Evolutionary conservation across 2,888 invertebrate species (phyloP).

Genomic region (Bombylius major): DNA sequence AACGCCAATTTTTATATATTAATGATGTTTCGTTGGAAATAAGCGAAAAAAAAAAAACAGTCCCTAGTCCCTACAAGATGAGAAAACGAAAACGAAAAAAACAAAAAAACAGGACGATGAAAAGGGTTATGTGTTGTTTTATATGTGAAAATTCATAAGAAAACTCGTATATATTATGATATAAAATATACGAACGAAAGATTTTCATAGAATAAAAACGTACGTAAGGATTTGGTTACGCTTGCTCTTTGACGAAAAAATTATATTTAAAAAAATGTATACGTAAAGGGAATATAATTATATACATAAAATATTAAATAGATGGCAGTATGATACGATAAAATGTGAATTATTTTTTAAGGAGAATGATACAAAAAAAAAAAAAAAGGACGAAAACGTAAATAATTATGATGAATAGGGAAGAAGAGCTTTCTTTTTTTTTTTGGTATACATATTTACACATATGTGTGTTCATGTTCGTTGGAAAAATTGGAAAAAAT

Average conservation of each 20-base stretch:
- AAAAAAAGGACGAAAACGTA: not conserved
- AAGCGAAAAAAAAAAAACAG: too few relatives aligned
- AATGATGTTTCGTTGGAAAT: not conserved
- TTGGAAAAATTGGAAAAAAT: too few relatives aligned
- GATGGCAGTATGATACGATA: not conserved
- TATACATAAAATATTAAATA: not conserved
- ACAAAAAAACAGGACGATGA: too few relatives aligned
- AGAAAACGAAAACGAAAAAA: too few relatives aligned
- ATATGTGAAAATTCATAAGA: too few relatives aligned
- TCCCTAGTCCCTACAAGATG: too few relatives aligned
- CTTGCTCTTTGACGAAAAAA: not conserved
- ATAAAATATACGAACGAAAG: too few relatives aligned
- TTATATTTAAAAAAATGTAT: too few relatives aligned
- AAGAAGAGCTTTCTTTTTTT: not conserved
- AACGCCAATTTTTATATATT: slow-evolving; percentile 6
- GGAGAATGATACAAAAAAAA: not conserved
- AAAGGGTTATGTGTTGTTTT: too few relatives aligned
- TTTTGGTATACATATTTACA: not conserved
- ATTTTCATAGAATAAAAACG: too few relatives aligned
- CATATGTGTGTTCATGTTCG: not conserved
- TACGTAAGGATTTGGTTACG: not conserved
- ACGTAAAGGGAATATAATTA: too few relatives aligned
- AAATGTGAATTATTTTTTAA: not conserved
- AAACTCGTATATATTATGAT: too few relatives aligned
- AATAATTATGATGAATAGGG: not conserved